Evolutionary conservation across 2,888 invertebrate genomes (phyloP), one percentile per base, ranked within the genome.

Genomic region (Conops quadrifasciatus): DNA sequence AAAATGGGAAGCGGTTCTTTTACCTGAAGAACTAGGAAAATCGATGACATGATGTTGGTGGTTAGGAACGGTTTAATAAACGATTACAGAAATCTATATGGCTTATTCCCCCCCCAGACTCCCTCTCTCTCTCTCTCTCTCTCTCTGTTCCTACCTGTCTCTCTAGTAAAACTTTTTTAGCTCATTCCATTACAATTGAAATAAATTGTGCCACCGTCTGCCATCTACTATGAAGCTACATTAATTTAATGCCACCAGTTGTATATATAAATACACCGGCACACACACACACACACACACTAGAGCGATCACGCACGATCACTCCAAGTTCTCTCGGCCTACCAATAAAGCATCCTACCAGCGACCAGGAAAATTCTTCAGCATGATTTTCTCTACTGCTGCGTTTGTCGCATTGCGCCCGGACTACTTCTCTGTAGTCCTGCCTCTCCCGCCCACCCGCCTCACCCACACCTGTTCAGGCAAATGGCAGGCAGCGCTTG

Each of bases 341-440:
- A 28, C 24, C 59, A 30, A 47, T 43, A 36, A 19, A 19, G 65
- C 58, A 67, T 67, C 58, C 24, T 24, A 9, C 24, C 24, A 65
- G 51, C 47, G 59, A 59, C 4, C 58, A 67, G 58, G 67, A 67
- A 67, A 67, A 67, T 67, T 67, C 59, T 60, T 67, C 59, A 49
- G 67, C 45, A 59, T 47, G 59, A 67, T 49, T 47, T 59, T 59
- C 19, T 47, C 16, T 19, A 30, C 21, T 30, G 51, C 66, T 53
- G 51, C n/a, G 26, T 11, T 24, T 30, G n/a, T n/a, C n/a, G n/a
- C n/a, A n/a, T n/a, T n/a, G n/a, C n/a, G n/a, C n/a, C n/a, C n/a
- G n/a, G n/a, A n/a, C n/a, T n/a, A n/a, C n/a, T n/a, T n/a, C n/a
- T n/a, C n/a, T n/a, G n/a, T n/a, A n/a, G n/a, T n/a, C n/a, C 19